Percentiles rank a stretch among this genome's conserved stretches.
phyloP scores from a whole-genome alignment of 2,888 invertebrate genomes.

The Conus canariensis region DNA sequence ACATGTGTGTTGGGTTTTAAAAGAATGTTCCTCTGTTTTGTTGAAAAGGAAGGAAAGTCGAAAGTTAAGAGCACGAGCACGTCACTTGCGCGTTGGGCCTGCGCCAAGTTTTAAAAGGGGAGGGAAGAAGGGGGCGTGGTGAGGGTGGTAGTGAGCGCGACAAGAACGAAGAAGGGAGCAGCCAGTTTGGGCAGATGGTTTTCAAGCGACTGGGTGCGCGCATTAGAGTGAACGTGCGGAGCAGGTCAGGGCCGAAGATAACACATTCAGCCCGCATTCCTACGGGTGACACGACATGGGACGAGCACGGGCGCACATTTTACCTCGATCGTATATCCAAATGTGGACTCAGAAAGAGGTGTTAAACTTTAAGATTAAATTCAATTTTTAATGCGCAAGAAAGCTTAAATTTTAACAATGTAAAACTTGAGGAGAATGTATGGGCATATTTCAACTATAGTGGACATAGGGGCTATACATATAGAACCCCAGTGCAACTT shows the following conservation, averaged over 20 bases:
- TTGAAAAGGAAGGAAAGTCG: conserved; percentile 28
- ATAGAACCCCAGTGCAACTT: too few relatives aligned
- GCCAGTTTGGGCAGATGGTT: conserved; percentile 47
- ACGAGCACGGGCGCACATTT: conserved; percentile 36
- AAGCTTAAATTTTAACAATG: too few relatives aligned
- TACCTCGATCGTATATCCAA: not conserved
- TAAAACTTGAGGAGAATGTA: too few relatives aligned
- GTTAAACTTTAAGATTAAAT: too few relatives aligned
- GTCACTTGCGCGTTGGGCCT: conserved; percentile 51
- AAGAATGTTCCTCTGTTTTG: not conserved
- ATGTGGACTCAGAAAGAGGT: too few relatives aligned
- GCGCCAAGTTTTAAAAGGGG: conserved; percentile 35
- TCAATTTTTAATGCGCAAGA: too few relatives aligned
- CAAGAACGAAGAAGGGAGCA: conserved; percentile 25
- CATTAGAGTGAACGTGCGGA: conserved; percentile 49
- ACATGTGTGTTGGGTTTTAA: not conserved
- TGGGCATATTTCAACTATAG: too few relatives aligned
- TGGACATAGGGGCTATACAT: too few relatives aligned
- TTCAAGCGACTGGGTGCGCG: conserved; percentile 52
- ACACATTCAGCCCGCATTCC: conserved; percentile 41
- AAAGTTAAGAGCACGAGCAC: conserved; percentile 47
- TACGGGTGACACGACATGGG: conserved; percentile 28
- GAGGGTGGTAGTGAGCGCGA: conserved; percentile 41
- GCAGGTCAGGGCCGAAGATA: conserved; percentile 46
- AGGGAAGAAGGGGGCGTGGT: conserved; percentile 34